Conservation (phyloP, 2,888 invertebrate genomes). For the Nipponacmea schrenckii region DNA sequence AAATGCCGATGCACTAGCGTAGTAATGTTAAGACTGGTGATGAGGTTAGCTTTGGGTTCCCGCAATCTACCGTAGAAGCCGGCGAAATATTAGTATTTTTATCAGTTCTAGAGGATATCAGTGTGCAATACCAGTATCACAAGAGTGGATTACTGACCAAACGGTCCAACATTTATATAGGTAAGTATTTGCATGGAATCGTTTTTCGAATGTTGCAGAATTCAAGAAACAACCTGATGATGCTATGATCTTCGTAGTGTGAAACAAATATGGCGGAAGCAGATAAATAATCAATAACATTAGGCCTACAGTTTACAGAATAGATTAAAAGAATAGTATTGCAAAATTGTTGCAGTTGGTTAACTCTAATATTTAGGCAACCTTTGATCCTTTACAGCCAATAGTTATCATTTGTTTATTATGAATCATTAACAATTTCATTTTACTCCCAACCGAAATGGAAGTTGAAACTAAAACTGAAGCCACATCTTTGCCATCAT, state of each 20-base stretch:
- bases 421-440: too few species aligned
- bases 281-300: not conserved
- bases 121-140: not conserved
- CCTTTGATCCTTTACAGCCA: too few species aligned
- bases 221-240: conserved; percentile 5
- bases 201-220: not conserved
- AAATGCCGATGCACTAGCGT: not conserved
- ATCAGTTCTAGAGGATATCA: not conserved
- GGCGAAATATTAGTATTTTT: not conserved
- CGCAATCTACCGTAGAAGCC: conserved; percentile 46
- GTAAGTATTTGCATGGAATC: not conserved
- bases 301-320: too few species aligned
- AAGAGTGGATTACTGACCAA: conserved; percentile 1
- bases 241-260: not conserved
- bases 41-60: conserved; percentile 56
- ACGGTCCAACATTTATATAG: not conserved
- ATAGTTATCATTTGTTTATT: too few species aligned
- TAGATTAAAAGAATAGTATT: too few species aligned
- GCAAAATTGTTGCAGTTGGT: too few species aligned
- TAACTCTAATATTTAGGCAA: too few species aligned
- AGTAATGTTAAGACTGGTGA: conserved; percentile 22
- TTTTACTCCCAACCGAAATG: too few species aligned
- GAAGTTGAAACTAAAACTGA: too few species aligned
- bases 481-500: too few species aligned
- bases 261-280: not conserved